A percentile compares a stretch with the other conserved stretches of the same genome.
phyloP scores from a whole-genome alignment of 2,797 vertebrate species.

The Falco columbarius region DNA sequence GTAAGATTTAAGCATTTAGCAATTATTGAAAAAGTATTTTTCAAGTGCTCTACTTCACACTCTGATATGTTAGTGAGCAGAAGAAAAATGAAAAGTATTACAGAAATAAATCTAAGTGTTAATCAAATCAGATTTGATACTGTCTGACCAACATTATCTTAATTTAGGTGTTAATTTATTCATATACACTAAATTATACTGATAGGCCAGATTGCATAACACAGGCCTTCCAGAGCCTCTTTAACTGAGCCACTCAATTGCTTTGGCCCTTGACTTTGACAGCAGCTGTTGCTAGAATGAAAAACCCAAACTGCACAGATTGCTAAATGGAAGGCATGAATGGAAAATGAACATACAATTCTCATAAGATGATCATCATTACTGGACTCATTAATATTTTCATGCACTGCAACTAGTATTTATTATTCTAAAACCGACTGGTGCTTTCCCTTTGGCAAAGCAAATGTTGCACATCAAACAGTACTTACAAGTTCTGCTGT shows the following conservation, averaged over 20 bases:
- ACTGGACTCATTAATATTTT: neutral
- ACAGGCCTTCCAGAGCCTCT: neutral
- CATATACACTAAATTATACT: neutral
- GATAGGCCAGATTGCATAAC: neutral
- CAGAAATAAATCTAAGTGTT: neutral
- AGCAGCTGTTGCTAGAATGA: neutral
- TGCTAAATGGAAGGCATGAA: neutral
- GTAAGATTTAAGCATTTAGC: neutral
- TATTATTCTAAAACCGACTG: neutral
- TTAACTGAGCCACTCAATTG: neutral
- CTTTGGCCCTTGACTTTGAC: neutral
- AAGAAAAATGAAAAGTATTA: neutral
- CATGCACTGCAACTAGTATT: neutral
- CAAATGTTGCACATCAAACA: neutral
- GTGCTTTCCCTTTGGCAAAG: neutral
- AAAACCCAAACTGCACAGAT: neutral
- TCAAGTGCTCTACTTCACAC: neutral
- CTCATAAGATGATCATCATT: neutral
- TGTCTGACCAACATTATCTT: neutral
- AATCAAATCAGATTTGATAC: neutral
- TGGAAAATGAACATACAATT: neutral
- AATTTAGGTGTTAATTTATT: neutral
- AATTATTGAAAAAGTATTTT: neutral
- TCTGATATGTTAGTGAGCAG: neutral
- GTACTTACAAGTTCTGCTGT: neutral